phyloP scores from a whole-genome alignment of 1,140 invertebrate genomes.

The Popillia japonica region DNA sequence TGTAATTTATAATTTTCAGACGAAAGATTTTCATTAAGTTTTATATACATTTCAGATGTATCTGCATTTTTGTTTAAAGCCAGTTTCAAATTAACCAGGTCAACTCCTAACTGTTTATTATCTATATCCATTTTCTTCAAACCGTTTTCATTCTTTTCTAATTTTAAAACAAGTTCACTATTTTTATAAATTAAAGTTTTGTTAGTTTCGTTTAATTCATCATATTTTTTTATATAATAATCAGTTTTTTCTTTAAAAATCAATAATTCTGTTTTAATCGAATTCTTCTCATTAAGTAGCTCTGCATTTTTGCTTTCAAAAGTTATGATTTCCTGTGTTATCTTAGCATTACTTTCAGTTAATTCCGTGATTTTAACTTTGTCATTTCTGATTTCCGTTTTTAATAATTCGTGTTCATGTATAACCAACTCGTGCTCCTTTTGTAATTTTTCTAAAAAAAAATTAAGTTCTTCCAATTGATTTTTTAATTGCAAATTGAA shows the following conservation, averaged over 20 bases:
- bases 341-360: not conserved
- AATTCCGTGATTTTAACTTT: not conserved
- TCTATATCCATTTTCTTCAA: conserved; percentile 28
- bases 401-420: not conserved
- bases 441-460: conserved; percentile 11
- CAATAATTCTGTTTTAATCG: not conserved
- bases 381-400: not conserved
- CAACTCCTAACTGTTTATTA: conserved; percentile 20
- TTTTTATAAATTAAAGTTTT: not conserved
- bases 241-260: conserved; percentile 4
- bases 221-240: conserved; percentile 1
- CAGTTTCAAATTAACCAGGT: conserved; percentile 1
- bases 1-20: not conserved
- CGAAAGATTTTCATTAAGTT: not conserved
- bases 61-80: not conserved
- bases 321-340: not conserved
- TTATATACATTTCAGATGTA: too few species aligned
- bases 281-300: not conserved
- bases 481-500: conserved; percentile 9
- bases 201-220: conserved; percentile 1
- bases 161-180: not conserved
- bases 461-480: not conserved
- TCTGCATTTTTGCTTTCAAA: not conserved
- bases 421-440: not conserved
- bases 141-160: conserved; percentile 14